Evolutionary conservation across 2,888 invertebrate genomes (phyloP).

Genomic region (Macrophya annulata): DNA sequence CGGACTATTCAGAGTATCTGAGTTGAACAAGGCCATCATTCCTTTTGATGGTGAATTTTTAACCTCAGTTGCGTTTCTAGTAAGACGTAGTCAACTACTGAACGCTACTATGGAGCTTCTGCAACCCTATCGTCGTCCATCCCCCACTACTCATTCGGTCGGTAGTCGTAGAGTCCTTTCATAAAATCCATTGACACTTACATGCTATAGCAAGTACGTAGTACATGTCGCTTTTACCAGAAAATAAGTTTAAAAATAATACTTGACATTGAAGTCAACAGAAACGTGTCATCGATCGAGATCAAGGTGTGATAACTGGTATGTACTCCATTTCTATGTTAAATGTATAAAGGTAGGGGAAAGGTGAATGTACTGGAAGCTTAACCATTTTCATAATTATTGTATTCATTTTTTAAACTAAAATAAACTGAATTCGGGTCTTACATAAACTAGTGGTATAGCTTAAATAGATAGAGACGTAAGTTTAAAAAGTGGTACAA

Average conservation of each 20-base stretch:
- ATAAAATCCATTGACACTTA: not conserved
- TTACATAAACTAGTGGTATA: not conserved
- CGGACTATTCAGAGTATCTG: slow-evolving; percentile 55
- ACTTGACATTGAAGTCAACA: not conserved
- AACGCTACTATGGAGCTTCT: not conserved
- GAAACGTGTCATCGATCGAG: not conserved
- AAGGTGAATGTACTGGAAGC: not conserved
- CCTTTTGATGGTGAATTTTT: not conserved
- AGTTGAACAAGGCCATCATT: not conserved
- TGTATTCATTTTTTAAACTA: not conserved
- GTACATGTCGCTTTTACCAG: not conserved
- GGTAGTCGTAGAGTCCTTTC: not conserved
- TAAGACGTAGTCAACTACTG: slow-evolving; percentile 5
- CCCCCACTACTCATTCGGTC: not conserved
- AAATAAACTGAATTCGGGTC: not conserved
- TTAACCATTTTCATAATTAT: not conserved
- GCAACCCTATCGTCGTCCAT: not conserved
- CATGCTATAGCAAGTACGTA: not conserved
- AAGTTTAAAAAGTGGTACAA: too few species aligned
- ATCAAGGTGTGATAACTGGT: not conserved
- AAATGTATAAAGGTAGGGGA: not conserved
- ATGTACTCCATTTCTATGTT: too few species aligned
- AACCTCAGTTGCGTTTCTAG: not conserved
- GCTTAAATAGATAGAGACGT: too few species aligned
- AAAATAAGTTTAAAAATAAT: too few species aligned